Conservation (phyloP, 2,113 vertebrate genomes). For the Electrona antarctica region DNA sequence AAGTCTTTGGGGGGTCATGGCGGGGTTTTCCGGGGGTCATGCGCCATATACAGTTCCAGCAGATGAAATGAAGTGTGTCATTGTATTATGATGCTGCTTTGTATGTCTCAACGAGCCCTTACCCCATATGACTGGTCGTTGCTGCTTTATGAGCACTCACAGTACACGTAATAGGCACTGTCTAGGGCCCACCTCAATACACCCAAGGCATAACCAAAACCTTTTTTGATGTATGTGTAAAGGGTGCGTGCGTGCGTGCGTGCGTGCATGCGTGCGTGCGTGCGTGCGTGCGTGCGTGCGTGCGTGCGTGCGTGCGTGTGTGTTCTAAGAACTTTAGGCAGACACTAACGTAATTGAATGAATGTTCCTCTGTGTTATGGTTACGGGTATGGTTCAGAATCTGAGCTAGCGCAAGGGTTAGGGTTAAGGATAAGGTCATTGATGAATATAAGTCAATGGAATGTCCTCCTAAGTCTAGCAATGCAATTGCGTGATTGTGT, state of each 20-base stretch:
- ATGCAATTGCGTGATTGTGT: constrained; percentile 51
- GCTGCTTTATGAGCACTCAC: constrained; percentile 24
- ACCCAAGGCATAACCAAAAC: neutral
- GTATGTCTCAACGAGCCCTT: constrained; percentile 37
- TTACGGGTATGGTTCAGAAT: neutral
- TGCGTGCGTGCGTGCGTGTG: neutral
- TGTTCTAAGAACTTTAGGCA: neutral
- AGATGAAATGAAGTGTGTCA: constrained; percentile 71
- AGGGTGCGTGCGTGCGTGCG: neutral
- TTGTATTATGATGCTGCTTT: constrained; percentile 63
- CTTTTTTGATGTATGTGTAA: neutral
- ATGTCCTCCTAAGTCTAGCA: constrained; percentile 31
- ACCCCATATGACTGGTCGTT: constrained; percentile 21
- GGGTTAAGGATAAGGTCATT: constrained; percentile 23
- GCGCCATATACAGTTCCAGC: constrained; percentile 59
- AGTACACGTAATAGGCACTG: constrained; percentile 22
- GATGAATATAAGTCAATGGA: constrained; percentile 32
- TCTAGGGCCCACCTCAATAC: neutral
- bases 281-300: neutral
- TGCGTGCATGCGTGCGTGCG: neutral
- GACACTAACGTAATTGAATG: constrained; percentile 17
- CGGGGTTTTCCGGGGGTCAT: constrained; percentile 55
- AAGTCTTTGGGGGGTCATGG: constrained; percentile 60
- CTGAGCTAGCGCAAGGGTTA: neutral
- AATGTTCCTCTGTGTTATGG: constrained; percentile 34